Conservation (phyloP, 2,797 vertebrate species). For the Pogoniulus pusillus region DNA sequence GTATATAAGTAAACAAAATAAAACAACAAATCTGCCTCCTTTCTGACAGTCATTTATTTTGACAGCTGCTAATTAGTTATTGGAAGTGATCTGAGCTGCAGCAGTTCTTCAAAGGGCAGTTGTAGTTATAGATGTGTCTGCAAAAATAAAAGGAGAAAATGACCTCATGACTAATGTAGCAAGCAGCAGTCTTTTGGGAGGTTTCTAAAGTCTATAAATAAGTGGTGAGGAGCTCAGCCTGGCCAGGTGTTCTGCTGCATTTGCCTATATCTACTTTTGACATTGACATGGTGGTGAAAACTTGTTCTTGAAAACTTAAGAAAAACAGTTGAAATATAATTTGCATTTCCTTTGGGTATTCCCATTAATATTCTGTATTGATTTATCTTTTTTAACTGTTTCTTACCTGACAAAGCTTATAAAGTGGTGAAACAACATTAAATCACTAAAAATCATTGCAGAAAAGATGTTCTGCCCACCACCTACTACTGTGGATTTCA, state of each 20-base stretch:
- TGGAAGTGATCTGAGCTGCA: background rate
- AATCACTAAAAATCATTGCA: background rate
- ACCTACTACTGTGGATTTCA: background rate
- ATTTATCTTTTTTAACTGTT: background rate
- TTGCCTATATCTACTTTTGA: background rate
- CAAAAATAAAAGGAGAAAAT: background rate
- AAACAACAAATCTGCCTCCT: background rate
- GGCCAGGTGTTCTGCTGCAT: background rate
- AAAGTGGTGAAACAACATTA: background rate
- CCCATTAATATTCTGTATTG: background rate
- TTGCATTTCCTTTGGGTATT: background rate
- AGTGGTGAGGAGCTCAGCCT: background rate
- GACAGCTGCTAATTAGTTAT: background rate
- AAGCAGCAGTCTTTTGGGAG: background rate
- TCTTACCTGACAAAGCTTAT: accelerated
- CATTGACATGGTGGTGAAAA: background rate
- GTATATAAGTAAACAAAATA: background rate
- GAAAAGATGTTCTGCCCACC: background rate
- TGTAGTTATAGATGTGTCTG: background rate
- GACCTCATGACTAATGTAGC: background rate
- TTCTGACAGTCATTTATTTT: background rate
- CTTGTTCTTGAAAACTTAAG: background rate
- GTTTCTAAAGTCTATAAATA: background rate
- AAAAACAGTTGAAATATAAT: background rate
- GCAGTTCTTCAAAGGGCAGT: background rate